Percentiles rank a stretch among this genome's conserved stretches.
phyloP scores from a whole-genome alignment of 2,797 vertebrate species.

The Balearica regulorum region DNA sequence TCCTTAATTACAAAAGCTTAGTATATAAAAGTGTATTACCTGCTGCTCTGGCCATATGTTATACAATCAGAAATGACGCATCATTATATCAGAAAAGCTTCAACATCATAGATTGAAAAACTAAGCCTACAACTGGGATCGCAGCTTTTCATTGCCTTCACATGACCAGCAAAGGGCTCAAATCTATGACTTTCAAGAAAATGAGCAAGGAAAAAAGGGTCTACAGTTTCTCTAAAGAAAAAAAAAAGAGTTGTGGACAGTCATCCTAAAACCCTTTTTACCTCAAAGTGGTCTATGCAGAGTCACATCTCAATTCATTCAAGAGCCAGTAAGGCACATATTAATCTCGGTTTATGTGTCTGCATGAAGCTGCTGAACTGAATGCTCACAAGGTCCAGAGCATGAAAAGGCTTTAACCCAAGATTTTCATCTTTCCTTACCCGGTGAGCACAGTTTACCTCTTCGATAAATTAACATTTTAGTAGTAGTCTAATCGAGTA shows the following conservation, averaged over 20 bases:
- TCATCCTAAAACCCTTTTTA: background rate
- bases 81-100: background rate
- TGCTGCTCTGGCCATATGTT: background rate
- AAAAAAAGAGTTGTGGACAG: background rate
- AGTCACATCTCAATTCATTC: background rate
- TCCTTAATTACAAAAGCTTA: background rate
- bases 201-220: background rate
- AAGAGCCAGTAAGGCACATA: background rate
- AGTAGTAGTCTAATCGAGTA: background rate
- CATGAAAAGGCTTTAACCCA: background rate
- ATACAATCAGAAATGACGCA: background rate
- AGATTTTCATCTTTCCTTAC: background rate
- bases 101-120: background rate
- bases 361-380: background rate
- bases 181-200: background rate
- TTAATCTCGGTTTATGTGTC: background rate
- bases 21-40: background rate
- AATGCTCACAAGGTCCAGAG: background rate
- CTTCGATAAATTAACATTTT: background rate
- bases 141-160: background rate
- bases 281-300: accelerated
- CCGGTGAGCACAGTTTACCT: background rate
- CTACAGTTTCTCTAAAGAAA: background rate
- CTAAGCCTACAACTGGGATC: background rate
- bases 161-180: background rate